Evolutionary conservation across 2,113 vertebrate species (phyloP).

Genomic region (Caloenas nicobarica): DNA sequence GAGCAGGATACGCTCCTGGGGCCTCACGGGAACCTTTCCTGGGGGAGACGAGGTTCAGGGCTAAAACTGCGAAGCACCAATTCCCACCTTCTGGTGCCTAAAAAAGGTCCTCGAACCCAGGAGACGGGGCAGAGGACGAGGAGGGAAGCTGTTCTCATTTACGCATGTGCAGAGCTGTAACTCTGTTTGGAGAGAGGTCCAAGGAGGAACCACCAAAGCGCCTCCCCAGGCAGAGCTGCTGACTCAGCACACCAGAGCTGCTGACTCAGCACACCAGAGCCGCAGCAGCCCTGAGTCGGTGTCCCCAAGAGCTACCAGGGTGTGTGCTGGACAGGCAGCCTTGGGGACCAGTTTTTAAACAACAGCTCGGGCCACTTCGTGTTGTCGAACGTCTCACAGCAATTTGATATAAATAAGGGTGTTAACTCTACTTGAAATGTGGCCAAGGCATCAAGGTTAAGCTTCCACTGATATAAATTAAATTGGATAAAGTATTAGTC

Average conservation of each 20-base stretch:
- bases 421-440: background rate
- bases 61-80: background rate
- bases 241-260: background rate
- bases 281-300: background rate
- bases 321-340: background rate
- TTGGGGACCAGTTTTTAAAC: background rate
- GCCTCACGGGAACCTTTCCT: background rate
- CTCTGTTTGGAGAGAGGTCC: background rate
- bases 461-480: slow-evolving; percentile 38
- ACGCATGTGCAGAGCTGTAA: background rate
- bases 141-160: background rate
- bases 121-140: fast-evolving
- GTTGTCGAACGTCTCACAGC: background rate
- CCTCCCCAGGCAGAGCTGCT: background rate
- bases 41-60: fast-evolving
- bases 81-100: background rate
- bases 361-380: background rate
- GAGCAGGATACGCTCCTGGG: background rate
- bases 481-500: slow-evolving; percentile 46
- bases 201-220: fast-evolving
- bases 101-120: background rate
- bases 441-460: slow-evolving; percentile 51
- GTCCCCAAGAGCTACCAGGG: background rate
- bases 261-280: background rate
- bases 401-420: background rate